These are phyloP conservation scores for Gambelia wislizenii DNA, from an alignment of 2,797 vertebrate genomes.

Conservation along the genomic window DNA sequence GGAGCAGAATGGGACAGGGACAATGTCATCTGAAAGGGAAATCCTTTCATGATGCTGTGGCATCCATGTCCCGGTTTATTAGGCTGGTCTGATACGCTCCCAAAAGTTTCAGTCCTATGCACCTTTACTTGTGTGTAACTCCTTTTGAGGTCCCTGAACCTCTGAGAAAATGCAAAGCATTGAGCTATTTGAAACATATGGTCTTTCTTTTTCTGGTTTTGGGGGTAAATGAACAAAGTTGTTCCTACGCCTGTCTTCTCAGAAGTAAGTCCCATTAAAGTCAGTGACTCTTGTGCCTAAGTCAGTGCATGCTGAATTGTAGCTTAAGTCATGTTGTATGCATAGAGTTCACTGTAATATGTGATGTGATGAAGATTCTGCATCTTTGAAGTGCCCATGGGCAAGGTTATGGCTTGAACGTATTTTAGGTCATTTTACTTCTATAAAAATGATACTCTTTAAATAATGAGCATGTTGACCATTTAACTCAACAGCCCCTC, in stretches of 20 bases:
- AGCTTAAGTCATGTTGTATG: neutral
- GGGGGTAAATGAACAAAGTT: neutral
- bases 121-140: neutral
- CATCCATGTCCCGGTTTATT: too few relatives aligned
- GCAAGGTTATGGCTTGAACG: slow-evolving; percentile 57
- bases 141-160: neutral
- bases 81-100: too few relatives aligned
- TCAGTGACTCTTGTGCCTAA: neutral
- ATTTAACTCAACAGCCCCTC: slow-evolving; percentile 64
- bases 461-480: slow-evolving; percentile 68
- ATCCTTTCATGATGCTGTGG: too few relatives aligned
- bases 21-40: too few relatives aligned
- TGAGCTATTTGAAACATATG: neutral
- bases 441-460: slow-evolving; percentile 66
- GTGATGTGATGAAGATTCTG: neutral
- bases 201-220: neutral
- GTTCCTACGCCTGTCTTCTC: neutral
- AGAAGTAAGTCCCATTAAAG: neutral
- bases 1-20: too few relatives aligned
- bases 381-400: slow-evolving; percentile 14
- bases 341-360: slow-evolving; percentile 1
- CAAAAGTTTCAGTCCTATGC: neutral
- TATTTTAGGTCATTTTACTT: slow-evolving; percentile 45
- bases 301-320: neutral
- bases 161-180: neutral